Conservation (phyloP, 2,888 invertebrate species). For the Volucella inflata region DNA sequence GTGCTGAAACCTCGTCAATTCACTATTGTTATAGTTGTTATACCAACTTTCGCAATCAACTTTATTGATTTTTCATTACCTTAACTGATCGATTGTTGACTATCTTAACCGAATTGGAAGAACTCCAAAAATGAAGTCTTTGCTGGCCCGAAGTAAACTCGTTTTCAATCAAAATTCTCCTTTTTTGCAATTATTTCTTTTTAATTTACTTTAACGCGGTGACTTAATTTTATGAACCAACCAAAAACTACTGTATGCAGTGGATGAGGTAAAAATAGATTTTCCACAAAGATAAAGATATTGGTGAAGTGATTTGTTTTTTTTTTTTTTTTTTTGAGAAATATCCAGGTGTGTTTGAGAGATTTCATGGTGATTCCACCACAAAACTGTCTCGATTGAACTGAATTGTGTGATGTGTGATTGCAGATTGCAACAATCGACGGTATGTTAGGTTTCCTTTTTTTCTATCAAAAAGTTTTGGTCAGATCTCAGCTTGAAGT, state of each 20-base stretch:
- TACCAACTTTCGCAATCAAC: too few species aligned
- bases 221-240: constrained; percentile 41
- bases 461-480: constrained; percentile 24
- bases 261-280: constrained; percentile 64
- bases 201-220: constrained; percentile 18
- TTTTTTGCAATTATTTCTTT: constrained; percentile 19
- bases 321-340: constrained; percentile 12
- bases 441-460: constrained; percentile 43
- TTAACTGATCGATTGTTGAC: too few species aligned
- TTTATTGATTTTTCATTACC: too few species aligned
- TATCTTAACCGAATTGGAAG: too few species aligned
- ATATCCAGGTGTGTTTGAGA: background rate
- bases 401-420: constrained; percentile 65
- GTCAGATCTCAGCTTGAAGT: constrained; percentile 31
- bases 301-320: background rate
- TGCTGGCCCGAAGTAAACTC: constrained; percentile 11
- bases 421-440: constrained; percentile 56
- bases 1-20: too few species aligned
- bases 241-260: constrained; percentile 15
- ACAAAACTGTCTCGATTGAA: constrained; percentile 46
- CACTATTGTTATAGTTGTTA: too few species aligned
- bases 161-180: constrained; percentile 39
- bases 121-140: too few species aligned
- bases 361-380: constrained; percentile 41
- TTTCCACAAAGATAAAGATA: constrained; percentile 19